These are phyloP conservation scores for Nemopilema nomurai DNA, from an alignment of 30 jellyfish, hydroid and myxozoan species.

Conservation along the genomic window DNA sequence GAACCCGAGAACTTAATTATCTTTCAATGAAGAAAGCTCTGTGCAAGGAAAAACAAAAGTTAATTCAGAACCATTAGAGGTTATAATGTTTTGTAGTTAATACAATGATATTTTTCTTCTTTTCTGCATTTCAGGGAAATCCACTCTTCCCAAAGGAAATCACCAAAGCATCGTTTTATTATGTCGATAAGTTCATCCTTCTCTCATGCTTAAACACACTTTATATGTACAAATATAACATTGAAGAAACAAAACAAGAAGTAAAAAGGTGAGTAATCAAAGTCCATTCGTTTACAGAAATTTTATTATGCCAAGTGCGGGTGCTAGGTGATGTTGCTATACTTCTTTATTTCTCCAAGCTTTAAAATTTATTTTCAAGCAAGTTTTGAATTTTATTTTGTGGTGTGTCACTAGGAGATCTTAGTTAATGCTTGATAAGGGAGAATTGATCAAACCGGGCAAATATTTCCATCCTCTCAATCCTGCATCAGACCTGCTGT, in stretches of 20 bases:
- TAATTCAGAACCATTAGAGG: background rate
- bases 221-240: conserved; percentile 77
- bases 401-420: background rate
- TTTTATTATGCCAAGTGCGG: background rate
- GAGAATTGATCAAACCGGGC: too few species aligned
- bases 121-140: conserved; percentile 56
- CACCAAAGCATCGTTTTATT: conserved; percentile 87
- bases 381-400: background rate
- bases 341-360: background rate
- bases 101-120: background rate
- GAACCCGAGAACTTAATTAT: too few species aligned
- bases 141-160: conserved; percentile 71
- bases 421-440: background rate
- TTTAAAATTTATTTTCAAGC: background rate
- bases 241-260: conserved; percentile 71
- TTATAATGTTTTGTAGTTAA: background rate
- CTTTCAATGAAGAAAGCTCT: too few species aligned
- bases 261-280: conserved; percentile 66
- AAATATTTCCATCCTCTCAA: too few species aligned
- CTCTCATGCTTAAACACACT: conserved; percentile 72
- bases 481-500: too few species aligned
- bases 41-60: too few species aligned
- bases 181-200: conserved; percentile 80
- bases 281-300: background rate
- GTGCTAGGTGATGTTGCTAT: too few species aligned